Base-by-base conservation (phyloP, 2,113 vertebrate genomes). In the Erythrocercus mccallii region DNA sequence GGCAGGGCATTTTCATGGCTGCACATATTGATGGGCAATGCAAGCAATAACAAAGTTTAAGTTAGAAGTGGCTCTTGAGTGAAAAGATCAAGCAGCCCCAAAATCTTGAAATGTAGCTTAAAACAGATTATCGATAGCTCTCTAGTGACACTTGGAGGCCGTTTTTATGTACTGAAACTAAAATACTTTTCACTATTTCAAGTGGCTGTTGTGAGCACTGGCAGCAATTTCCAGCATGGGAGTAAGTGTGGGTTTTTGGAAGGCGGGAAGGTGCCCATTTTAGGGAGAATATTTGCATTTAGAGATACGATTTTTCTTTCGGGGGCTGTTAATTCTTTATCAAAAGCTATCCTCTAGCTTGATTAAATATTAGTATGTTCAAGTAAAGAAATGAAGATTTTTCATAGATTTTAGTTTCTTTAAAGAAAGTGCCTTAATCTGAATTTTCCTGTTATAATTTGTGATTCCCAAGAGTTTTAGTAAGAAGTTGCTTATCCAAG, bases 111-210 rank as follows among this genome's bases (percentile, higher is more conserved):
- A 74, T 35, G 35, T 15, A 22, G n/a, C 5, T 60, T 44, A 51
- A 80, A 47, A 7, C 21, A 77, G 30, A 15, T 73, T 81, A 42
- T 86, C 38, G 8, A 45, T 94, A 97, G 96, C 96, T 97, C 95
- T 88, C 71, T 92, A 94, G 95, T 95, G 96, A 96, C 96, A 77
- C 88, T 44, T 81, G 58, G 97, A 97, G 97, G 96, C 89, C 81
- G 6, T 68, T 87, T n/a, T 53, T 8, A 6, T 81, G 92, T 83
- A 95, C 40, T 95, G 83, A 86, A 66, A 33, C 27, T 17, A 69
- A 85, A 70, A 42, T 24, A 23, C 7, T 4, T 76, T 50, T 50
- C 42, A 11, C 28, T 88, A 24, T 3, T 74, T 47, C 5, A 7
- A 16, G 20, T 37, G 76, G 4, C 42, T 78, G 10, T 13, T 92